Base-by-base conservation (phyloP, 2,888 invertebrate species). In the Ormyrus nitidulus region DNA sequence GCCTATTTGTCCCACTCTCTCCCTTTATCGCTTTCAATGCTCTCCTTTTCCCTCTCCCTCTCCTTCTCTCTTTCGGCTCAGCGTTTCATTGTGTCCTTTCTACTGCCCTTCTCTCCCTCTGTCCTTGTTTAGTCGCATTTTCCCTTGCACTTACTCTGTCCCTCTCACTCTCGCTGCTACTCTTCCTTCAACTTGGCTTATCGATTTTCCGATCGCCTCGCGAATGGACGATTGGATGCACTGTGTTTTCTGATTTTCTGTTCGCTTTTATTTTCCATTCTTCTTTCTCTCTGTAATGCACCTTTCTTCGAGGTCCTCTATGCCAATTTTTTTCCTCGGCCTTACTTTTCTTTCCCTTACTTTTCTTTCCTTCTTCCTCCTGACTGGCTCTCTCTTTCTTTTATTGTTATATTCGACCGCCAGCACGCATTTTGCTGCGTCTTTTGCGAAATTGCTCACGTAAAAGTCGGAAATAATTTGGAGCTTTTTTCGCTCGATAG, bases 391-490 rank as follows among this genome's bases (percentile, higher is more conserved):
- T 19, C 53, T 49, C 8, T 59, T 76, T 71, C 54, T 80, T 80
- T 80, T 75, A 75, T 80, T 75, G 66, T 66, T 76, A 76, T 73
- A 54, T 59, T 79, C 73, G 68, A 77, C 70, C 56, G 46, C 44
- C 34, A 61, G 53, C 34, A 59, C 56, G 7, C 61, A 13, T 74
- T 74, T 77, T 54, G 59, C 69, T 64, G 71, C 74, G 77, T 71
- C 75, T 76, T 72, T 58, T 72, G 76, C 76, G 72, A 76, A 81
- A 78, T 79, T 72, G 76, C 72, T 76, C 76, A 59, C 51, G 54
- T 76, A 76, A 81, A 76, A 72, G 76, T 81, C 76, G 78, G 78
- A 81, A 81, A 81, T 79, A 81, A 81, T 81, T 81, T 76, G 62
- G 75, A 65, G 77, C 76, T 68, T 72, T 79, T 78, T 81, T 76